Percentiles rank a stretch among this genome's conserved stretches.
Conservation (phyloP, 2,113 vertebrate species). For the Nyctibius bracteatus region DNA sequence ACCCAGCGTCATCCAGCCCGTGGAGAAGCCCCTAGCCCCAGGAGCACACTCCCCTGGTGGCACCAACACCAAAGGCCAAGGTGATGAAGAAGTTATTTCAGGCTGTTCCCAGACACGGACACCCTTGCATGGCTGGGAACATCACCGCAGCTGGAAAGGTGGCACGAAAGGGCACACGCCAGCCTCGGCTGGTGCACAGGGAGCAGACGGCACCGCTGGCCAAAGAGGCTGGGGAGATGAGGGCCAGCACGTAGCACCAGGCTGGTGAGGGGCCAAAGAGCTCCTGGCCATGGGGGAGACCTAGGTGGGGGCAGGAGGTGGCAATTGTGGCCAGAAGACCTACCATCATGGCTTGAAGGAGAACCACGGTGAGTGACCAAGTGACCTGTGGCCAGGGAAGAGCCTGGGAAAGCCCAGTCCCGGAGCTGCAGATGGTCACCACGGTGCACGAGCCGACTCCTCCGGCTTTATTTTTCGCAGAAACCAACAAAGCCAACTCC, state of each 20-base stretch:
- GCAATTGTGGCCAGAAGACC: background rate
- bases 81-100: background rate
- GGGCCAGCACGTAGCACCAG: background rate
- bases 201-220: background rate
- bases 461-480: background rate
- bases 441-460: background rate
- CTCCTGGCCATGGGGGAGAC: background rate
- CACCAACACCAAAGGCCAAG: background rate
- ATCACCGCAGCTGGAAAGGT: background rate
- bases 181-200: accelerated
- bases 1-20: background rate
- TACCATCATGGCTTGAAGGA: background rate
- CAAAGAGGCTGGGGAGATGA: background rate
- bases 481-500: background rate
- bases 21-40: background rate
- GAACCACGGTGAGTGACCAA: background rate
- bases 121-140: background rate
- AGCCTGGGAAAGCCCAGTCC: background rate
- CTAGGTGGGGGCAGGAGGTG: background rate
- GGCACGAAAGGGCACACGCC: background rate
- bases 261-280: background rate
- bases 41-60: accelerated
- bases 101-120: background rate
- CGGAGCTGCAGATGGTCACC: background rate
- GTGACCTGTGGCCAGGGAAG: background rate